phyloP scores from a whole-genome alignment of 2,888 invertebrate genomes.

The Dolichopus griseipennis region DNA sequence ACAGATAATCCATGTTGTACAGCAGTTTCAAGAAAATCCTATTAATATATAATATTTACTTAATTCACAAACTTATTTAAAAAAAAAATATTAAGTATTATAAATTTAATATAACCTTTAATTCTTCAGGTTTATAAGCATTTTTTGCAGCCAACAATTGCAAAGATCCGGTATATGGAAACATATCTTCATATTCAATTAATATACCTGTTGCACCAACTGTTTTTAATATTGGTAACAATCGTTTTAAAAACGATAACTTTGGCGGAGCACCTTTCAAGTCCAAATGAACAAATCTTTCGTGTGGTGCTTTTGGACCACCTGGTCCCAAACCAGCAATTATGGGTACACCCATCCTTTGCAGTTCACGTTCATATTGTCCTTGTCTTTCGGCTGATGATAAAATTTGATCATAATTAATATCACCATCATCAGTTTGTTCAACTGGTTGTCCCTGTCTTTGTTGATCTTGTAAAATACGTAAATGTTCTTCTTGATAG shows the following conservation, averaged over 20 bases:
- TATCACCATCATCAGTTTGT: constrained; percentile 36
- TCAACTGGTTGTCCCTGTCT: constrained; percentile 32
- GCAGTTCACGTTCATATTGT: constrained; percentile 41
- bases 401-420: constrained; percentile 37
- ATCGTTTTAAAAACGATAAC: constrained; percentile 50
- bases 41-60: constrained; percentile 8
- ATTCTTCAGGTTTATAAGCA: constrained; percentile 44
- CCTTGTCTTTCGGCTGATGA: constrained; percentile 39
- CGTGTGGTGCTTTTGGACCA: constrained; percentile 37
- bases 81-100: constrained; percentile 48
- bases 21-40: constrained; percentile 51
- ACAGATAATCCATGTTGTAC: constrained; percentile 53
- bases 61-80: constrained; percentile 44
- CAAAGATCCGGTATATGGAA: constrained; percentile 58
- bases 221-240: constrained; percentile 50
- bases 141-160: constrained; percentile 49
- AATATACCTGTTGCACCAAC: constrained; percentile 65
- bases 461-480: constrained; percentile 42
- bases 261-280: constrained; percentile 69
- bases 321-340: constrained; percentile 41
- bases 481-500: constrained; percentile 41
- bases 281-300: constrained; percentile 63
- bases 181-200: constrained; percentile 75
- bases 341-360: constrained; percentile 41
- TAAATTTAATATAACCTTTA: constrained; percentile 45